A percentile compares a stretch with the other conserved stretches of the same genome.
Evolutionary conservation across 2,888 invertebrate genomes (phyloP).

Genomic region (Scaptodrosophila latifasciaeformis): DNA sequence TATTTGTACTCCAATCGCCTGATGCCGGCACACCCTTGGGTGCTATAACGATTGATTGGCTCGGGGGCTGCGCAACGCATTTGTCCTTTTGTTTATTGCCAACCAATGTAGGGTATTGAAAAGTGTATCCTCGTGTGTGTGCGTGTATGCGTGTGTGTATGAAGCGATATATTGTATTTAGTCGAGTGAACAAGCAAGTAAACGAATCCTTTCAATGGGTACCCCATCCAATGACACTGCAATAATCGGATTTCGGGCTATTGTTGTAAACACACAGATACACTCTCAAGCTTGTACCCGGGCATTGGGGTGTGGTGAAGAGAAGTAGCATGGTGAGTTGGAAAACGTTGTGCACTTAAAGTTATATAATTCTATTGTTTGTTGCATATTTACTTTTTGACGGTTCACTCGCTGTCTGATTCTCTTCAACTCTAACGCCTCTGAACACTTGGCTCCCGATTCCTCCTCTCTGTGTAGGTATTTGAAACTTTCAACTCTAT

Average conservation of each 20-base stretch:
- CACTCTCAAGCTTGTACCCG: too few relatives aligned
- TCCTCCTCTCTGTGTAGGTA: slow-evolving; percentile 7
- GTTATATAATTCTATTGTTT: slow-evolving; percentile 62
- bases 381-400: slow-evolving; percentile 69
- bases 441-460: not conserved
- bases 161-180: slow-evolving; percentile 59
- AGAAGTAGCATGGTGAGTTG: not conserved
- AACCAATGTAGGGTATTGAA: not conserved
- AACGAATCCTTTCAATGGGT: too few relatives aligned
- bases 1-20: slow-evolving; percentile 54
- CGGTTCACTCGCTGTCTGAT: slow-evolving; percentile 43
- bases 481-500: too few relatives aligned
- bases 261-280: slow-evolving; percentile 36
- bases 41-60: slow-evolving; percentile 72
- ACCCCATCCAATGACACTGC: slow-evolving; percentile 29
- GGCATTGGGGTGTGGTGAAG: not conserved
- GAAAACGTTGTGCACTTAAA: slow-evolving; percentile 37
- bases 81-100: slow-evolving; percentile 66
- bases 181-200: slow-evolving; percentile 39
- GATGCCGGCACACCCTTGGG: slow-evolving; percentile 55
- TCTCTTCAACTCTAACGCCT: too few relatives aligned
- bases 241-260: slow-evolving; percentile 61
- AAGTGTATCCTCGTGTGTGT: not conserved
- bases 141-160: too few relatives aligned
- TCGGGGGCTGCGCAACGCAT: slow-evolving; percentile 55